Percentiles rank a stretch among this genome's conserved stretches.
Conservation (phyloP, 1,140 invertebrate genomes). For the Trichonephila clavata region DNA sequence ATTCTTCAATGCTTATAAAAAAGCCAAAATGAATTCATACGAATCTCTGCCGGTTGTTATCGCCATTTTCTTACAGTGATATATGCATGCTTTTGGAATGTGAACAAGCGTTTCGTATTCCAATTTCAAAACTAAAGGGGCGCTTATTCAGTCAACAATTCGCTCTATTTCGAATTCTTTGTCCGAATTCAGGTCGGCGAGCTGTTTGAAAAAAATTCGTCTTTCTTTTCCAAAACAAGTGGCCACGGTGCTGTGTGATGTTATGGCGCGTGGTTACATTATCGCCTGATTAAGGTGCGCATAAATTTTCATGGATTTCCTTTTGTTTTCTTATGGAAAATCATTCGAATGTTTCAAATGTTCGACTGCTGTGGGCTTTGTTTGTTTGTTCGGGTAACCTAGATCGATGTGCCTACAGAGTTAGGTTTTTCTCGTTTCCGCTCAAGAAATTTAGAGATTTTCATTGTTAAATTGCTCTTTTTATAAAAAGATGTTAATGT, state of each 20-base stretch:
- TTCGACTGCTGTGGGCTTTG: constrained; percentile 28
- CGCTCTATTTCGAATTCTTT: constrained; percentile 45
- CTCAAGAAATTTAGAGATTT: neutral
- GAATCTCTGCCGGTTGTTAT: neutral
- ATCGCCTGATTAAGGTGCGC: constrained; percentile 50
- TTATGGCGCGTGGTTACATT: constrained; percentile 47
- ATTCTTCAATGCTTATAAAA: neutral
- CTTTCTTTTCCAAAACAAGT: constrained; percentile 12
- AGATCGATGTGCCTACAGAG: neutral
- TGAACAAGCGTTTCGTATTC: neutral
- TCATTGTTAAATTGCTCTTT: neutral
- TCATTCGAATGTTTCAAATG: constrained; percentile 27
- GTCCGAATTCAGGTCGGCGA: constrained; percentile 50
- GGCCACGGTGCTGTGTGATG: neutral
- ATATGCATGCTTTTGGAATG: constrained; percentile 8
- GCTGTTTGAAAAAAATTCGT: neutral
- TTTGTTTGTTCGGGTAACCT: constrained; percentile 41
- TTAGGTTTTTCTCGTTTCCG: neutral
- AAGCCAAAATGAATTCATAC: neutral
- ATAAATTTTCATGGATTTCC: constrained; percentile 42
- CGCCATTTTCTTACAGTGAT: neutral
- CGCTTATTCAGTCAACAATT: constrained; percentile 7
- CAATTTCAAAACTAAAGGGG: neutral
- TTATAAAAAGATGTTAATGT: neutral
- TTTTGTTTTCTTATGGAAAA: constrained; percentile 17